Evolutionary conservation across 2,113 vertebrate genomes (phyloP), one percentile per base, ranked within the genome.

Genomic region (Dicaeum eximium): DNA sequence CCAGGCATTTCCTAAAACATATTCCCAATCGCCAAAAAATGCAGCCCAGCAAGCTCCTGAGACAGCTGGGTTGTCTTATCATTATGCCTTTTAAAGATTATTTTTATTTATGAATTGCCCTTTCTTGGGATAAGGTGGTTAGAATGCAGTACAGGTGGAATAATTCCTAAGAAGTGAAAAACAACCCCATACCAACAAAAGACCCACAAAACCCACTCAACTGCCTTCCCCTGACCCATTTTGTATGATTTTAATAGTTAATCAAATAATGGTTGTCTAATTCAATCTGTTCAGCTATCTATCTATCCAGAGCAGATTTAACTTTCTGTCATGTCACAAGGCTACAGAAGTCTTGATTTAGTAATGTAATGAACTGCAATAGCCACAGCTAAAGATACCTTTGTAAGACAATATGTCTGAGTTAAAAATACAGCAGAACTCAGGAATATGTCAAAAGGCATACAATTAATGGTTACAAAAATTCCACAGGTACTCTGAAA

Each of bases 381-480:
- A 95, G 66, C 58, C 75, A 80, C 1, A 2, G 61, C 79, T 90
- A 69, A 74, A 92, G 50, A 33, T 58, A 77, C 18, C 15, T 82
- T 75, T 27, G 15, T 61, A 80, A 92, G 56, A 92, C 44, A 90
- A 2, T 62, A 66, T 13, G 21, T 73, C 64, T 48, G 35, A 80
- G 64, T 91, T 88, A 90, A 95, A 96, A 96, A 72, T 61, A 88
- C 54, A 88, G 50, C 17, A 91, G 54, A 92, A 94, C 18, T 47
- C 10, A 0, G 37, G 53, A 91, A 91, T 70, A 65, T 51, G 69
- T 94, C 83, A 95, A 84, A 92, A 95, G 33, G 30, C 38, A 58
- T 42, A 66, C 35, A 83, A 92, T 83, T 58, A 95, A 93, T 45
- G 25, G 45, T 83, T 91, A 83, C 42, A 83, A 91, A 92, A 86